phyloP scores from a whole-genome alignment of 1,140 invertebrate species.

The Oppia nitens region DNA sequence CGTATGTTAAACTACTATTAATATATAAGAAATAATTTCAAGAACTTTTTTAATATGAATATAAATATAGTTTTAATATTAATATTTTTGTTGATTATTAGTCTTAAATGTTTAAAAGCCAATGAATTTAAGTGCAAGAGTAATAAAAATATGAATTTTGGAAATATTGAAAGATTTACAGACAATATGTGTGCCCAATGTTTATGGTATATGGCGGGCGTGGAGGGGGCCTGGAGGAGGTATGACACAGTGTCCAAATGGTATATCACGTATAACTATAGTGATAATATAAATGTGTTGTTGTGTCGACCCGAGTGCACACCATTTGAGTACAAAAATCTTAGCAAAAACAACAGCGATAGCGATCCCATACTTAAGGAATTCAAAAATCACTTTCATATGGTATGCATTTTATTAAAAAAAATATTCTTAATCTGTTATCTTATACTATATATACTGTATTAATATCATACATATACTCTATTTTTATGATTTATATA shows the following conservation, averaged over 20 bases:
- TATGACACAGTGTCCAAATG: slow-evolving; percentile 1
- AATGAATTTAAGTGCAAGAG: slow-evolving; percentile 2
- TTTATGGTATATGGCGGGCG: slow-evolving; percentile 13
- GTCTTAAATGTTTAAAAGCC: background rate
- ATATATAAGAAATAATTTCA: too few relatives aligned
- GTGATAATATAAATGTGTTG: slow-evolving; percentile 4
- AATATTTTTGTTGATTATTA: too few relatives aligned
- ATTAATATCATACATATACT: too few relatives aligned
- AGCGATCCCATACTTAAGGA: slow-evolving; percentile 6
- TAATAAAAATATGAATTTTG: slow-evolving; percentile 4
- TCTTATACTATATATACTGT: too few relatives aligned
- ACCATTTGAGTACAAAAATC: background rate
- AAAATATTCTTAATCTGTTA: too few relatives aligned
- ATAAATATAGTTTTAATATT: too few relatives aligned
- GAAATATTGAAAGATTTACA: slow-evolving; percentile 11
- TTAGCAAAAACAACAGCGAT: background rate
- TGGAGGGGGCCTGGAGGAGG: background rate
- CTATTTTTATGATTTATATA: too few relatives aligned
- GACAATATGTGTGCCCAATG: slow-evolving; percentile 17
- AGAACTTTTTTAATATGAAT: too few relatives aligned
- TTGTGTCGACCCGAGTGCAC: background rate
- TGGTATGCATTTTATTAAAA: slow-evolving; percentile 6
- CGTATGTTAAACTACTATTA: too few relatives aligned
- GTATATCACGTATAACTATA: slow-evolving; percentile 6
- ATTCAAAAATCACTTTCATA: slow-evolving; percentile 2